These are phyloP conservation scores for Barnardius zonarius DNA, from an alignment of 2,113 vertebrate species.

Conservation along the genomic window DNA sequence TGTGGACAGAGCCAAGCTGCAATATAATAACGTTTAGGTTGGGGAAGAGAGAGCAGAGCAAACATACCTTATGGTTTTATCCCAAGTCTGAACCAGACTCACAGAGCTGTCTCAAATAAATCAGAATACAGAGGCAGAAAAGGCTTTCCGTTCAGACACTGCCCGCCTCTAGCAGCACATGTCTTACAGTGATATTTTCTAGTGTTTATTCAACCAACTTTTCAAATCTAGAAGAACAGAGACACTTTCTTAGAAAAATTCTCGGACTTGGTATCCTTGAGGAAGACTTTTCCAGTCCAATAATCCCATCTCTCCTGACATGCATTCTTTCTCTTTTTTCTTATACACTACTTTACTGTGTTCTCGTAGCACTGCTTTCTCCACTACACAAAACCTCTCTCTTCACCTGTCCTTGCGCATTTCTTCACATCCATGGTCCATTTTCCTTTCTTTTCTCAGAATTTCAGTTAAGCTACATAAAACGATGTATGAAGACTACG, in stretches of 20 bases:
- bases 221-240: background rate
- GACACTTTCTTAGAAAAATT: background rate
- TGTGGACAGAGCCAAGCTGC: constrained; percentile 50
- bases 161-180: background rate
- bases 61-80: background rate
- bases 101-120: background rate
- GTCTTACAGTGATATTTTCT: background rate
- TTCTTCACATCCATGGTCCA: background rate
- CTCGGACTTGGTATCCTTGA: background rate
- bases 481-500: background rate
- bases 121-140: background rate
- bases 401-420: background rate
- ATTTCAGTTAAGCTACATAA: constrained; percentile 23
- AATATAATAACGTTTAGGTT: background rate
- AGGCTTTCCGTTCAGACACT: background rate
- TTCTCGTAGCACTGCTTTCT: background rate
- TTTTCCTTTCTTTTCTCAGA: constrained; percentile 3
- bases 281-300: background rate
- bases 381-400: background rate
- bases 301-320: background rate
- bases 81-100: background rate
- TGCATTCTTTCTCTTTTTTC: background rate
- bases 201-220: background rate
- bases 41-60: background rate
- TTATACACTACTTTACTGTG: background rate